A percentile compares a stretch with the other conserved stretches of the same genome.
phyloP scores from a whole-genome alignment of 2,888 invertebrate species.

The Platycheirus rosarum region DNA sequence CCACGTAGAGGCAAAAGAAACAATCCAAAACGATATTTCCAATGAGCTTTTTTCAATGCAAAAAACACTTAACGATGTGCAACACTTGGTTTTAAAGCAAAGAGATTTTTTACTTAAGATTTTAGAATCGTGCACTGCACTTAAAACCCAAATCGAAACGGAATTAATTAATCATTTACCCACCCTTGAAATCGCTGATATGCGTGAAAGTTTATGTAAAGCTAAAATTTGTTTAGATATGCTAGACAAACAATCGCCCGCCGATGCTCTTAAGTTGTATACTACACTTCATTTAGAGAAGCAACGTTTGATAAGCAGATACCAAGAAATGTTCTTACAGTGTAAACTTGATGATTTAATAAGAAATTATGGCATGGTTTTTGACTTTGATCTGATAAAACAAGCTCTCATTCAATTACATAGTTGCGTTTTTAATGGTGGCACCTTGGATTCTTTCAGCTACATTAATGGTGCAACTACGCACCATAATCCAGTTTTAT shows the following conservation, averaged over 20 bases:
- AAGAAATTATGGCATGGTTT: slow-evolving; percentile 86
- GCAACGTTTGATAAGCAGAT: slow-evolving; percentile 87
- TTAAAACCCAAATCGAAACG: slow-evolving; percentile 89
- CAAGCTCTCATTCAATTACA: slow-evolving; percentile 87
- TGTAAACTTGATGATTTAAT: slow-evolving; percentile 89
- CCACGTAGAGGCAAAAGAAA: slow-evolving; percentile 87
- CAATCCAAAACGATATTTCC: slow-evolving; percentile 86
- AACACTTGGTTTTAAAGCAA: slow-evolving; percentile 88
- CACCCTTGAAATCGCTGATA: slow-evolving; percentile 87
- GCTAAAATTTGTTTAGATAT: slow-evolving; percentile 85
- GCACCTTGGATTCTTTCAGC: slow-evolving; percentile 69
- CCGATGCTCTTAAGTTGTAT: slow-evolving; percentile 86
- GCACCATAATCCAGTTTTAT: slow-evolving; percentile 87
- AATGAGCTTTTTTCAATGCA: slow-evolving; percentile 87
- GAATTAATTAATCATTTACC: slow-evolving; percentile 88
- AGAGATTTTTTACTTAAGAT: slow-evolving; percentile 89
- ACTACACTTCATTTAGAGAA: slow-evolving; percentile 86
- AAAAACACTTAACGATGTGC: slow-evolving; percentile 87
- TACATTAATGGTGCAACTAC: slow-evolving; percentile 47
- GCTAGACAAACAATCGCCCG: slow-evolving; percentile 84
- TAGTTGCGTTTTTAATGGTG: slow-evolving; percentile 76
- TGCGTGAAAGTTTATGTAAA: slow-evolving; percentile 86
- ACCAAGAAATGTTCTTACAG: slow-evolving; percentile 88
- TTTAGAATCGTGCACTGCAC: slow-evolving; percentile 88
- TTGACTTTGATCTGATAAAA: slow-evolving; percentile 87